A percentile compares a stretch with the other conserved stretches of the same genome.
phyloP scores from a whole-genome alignment of 2,888 invertebrate genomes.

The Calameuta pallipes region DNA sequence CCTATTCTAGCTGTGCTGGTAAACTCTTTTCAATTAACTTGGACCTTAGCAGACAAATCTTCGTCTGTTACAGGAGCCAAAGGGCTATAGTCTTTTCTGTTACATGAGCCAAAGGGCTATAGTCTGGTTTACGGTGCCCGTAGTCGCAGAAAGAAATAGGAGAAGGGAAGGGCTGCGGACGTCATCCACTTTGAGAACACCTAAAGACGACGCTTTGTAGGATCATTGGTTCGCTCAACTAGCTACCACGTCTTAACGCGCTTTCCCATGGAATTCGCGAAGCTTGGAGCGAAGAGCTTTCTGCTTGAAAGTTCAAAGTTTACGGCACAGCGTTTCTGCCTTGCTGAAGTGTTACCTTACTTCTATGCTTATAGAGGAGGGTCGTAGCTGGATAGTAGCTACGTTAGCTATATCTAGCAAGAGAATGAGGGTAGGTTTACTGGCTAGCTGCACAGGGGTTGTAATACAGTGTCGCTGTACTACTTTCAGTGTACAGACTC shows the following conservation, averaged over 20 bases:
- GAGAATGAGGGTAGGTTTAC: background rate
- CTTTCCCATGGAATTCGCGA: background rate
- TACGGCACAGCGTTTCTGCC: background rate
- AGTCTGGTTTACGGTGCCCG: too few species aligned
- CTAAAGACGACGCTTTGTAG: background rate
- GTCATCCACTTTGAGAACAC: background rate
- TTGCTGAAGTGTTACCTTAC: background rate
- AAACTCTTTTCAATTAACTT: too few species aligned
- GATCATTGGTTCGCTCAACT: background rate
- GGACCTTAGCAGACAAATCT: too few species aligned
- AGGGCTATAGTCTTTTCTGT: too few species aligned
- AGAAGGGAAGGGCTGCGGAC: background rate
- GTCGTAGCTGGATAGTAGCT: background rate
- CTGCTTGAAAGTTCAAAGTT: background rate
- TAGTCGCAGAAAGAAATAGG: too few species aligned
- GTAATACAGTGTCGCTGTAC: background rate
- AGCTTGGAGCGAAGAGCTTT: background rate
- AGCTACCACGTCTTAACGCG: background rate
- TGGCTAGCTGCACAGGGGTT: background rate
- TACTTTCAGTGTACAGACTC: slow-evolving; percentile 16
- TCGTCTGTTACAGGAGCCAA: too few species aligned
- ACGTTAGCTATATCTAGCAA: too few species aligned
- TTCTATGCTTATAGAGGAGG: background rate
- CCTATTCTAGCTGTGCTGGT: too few species aligned
- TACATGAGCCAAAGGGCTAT: too few species aligned